A percentile compares a stretch with the other conserved stretches of the same genome.
Evolutionary conservation across 2,113 vertebrate genomes (phyloP).

Genomic region (Anhinga rufa): DNA sequence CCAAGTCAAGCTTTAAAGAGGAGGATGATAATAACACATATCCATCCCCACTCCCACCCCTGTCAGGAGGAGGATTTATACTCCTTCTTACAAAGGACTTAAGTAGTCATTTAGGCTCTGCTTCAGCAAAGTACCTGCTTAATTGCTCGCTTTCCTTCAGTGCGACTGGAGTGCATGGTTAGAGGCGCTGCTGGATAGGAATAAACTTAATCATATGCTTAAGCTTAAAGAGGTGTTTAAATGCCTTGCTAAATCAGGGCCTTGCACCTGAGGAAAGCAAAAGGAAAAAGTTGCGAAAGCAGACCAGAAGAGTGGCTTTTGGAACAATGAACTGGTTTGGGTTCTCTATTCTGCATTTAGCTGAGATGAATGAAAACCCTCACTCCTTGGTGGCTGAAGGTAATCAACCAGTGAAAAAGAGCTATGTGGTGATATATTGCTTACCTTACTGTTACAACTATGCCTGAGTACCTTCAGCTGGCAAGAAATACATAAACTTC

Average conservation of each 20-base stretch:
- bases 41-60: background rate
- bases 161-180: fast-evolving
- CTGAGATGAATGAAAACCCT: background rate
- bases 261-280: background rate
- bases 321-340: background rate
- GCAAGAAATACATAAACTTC: background rate
- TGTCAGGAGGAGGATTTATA: slow-evolving; percentile 40
- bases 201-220: background rate
- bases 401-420: background rate
- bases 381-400: background rate
- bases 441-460: background rate
- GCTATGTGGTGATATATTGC: background rate
- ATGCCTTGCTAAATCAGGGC: background rate
- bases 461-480: background rate
- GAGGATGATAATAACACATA: background rate
- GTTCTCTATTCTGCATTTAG: background rate
- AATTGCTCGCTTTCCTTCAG: background rate
- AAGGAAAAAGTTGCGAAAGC: background rate
- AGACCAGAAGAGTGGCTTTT: background rate
- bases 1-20: slow-evolving; percentile 2
- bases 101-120: slow-evolving; percentile 22
- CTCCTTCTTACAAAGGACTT: background rate
- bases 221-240: background rate
- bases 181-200: background rate
- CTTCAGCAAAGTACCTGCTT: slow-evolving; percentile 35